Conservation (phyloP, 1,140 invertebrate genomes). For the Aphelenchoides fujianensis region DNA sequence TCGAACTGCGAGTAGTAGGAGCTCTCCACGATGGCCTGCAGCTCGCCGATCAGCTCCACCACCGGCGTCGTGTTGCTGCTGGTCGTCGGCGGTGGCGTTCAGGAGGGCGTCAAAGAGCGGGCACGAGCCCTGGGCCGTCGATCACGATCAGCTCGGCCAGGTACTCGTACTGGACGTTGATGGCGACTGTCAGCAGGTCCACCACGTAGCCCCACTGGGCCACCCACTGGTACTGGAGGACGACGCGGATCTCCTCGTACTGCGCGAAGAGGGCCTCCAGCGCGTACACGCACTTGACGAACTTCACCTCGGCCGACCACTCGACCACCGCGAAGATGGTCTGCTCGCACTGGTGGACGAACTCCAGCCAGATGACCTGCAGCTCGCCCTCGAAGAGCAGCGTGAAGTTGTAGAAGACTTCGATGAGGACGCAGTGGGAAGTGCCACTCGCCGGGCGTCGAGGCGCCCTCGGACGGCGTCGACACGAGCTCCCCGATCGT, state of each 20-base stretch:
- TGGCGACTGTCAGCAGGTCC: conserved; percentile 4
- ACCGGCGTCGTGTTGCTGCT: conserved; percentile 8
- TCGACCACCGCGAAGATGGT: conserved; percentile 13
- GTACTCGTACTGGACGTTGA: conserved; percentile 13
- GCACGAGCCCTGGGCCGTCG: conserved; percentile 2
- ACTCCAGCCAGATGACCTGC: background rate
- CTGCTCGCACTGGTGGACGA: background rate
- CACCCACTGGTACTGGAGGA: conserved; percentile 17
- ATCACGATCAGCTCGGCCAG: background rate
- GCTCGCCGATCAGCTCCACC: background rate
- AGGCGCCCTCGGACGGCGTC: background rate
- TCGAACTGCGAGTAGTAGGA: conserved; percentile 5
- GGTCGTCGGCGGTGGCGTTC: background rate
- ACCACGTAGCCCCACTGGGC: conserved; percentile 17
- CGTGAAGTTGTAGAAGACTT: conserved; percentile 2
- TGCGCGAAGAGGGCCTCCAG: conserved; percentile 16
- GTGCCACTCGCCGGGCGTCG: background rate
- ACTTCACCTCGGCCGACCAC: background rate
- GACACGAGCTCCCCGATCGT: background rate
- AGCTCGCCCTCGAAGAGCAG: background rate
- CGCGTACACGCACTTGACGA: conserved; percentile 15
- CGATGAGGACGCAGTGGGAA: background rate
- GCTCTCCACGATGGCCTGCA: background rate
- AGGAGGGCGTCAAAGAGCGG: conserved; percentile 19
- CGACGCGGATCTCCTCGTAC: conserved; percentile 18